These are phyloP conservation scores for Drosophila pallidifrons DNA, from an alignment of 1,140 invertebrate genomes.

Conservation along the genomic window DNA sequence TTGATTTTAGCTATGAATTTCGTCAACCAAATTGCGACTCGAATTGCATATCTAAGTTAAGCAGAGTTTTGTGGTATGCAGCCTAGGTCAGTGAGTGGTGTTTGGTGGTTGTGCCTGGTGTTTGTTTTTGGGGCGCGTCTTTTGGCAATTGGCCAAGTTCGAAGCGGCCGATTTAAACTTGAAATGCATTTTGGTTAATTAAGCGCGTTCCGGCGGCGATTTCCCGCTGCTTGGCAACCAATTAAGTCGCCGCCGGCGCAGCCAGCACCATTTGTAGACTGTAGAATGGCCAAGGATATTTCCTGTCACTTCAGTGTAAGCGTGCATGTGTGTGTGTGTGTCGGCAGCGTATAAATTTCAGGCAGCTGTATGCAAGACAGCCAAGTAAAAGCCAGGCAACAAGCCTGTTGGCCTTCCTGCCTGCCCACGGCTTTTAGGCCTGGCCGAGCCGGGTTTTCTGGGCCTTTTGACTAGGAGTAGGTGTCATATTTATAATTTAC, in stretches of 20 bases:
- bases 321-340: slow-evolving; percentile 29
- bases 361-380: slow-evolving; percentile 52
- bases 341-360: slow-evolving; percentile 66
- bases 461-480: slow-evolving; percentile 66
- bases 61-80: slow-evolving; percentile 10
- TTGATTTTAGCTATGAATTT: slow-evolving; percentile 32
- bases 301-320: slow-evolving; percentile 47
- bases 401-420: slow-evolving; percentile 42
- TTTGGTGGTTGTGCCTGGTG: slow-evolving; percentile 16
- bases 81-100: slow-evolving; percentile 36
- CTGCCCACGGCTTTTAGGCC: slow-evolving; percentile 67
- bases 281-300: slow-evolving; percentile 61
- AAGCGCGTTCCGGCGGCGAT: slow-evolving; percentile 78
- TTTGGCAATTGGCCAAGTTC: slow-evolving; percentile 63
- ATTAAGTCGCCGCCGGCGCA: slow-evolving; percentile 67
- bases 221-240: slow-evolving; percentile 81
- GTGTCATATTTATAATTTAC: slow-evolving; percentile 84
- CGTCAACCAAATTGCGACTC: slow-evolving; percentile 33
- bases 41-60: slow-evolving; percentile 58
- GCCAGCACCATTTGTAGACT: slow-evolving; percentile 42
- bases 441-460: slow-evolving; percentile 14
- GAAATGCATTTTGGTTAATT: slow-evolving; percentile 82
- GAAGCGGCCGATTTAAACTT: slow-evolving; percentile 42
- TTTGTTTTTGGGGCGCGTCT: slow-evolving; percentile 17
- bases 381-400: slow-evolving; percentile 1